These are phyloP conservation scores for Conus canariensis DNA, from an alignment of 2,888 invertebrate species.

Conservation along the genomic window DNA sequence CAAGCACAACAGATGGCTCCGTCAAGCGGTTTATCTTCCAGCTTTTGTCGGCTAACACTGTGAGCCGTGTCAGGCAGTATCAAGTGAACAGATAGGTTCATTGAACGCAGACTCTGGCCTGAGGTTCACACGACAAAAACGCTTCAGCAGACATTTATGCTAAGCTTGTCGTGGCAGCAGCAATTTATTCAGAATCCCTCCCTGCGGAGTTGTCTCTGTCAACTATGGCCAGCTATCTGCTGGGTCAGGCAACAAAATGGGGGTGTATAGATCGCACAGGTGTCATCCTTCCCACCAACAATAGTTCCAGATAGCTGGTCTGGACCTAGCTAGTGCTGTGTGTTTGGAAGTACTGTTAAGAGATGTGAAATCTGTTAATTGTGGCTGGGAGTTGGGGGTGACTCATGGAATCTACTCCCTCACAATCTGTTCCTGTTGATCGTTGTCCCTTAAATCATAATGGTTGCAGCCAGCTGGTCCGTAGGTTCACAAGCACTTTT, in stretches of 20 bases:
- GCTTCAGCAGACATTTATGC: background rate
- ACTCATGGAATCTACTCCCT: too few relatives aligned
- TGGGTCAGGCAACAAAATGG: background rate
- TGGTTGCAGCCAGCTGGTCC: too few relatives aligned
- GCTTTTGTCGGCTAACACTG: background rate
- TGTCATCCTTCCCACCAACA: conserved; percentile 4
- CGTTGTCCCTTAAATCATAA: too few relatives aligned
- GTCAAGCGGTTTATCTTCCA: background rate
- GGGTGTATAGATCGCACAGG: background rate
- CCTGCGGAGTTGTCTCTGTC: background rate
- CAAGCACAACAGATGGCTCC: too few relatives aligned
- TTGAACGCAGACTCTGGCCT: background rate
- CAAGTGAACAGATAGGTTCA: background rate
- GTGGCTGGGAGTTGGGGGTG: too few relatives aligned
- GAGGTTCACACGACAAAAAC: background rate
- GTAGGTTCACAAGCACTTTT: too few relatives aligned
- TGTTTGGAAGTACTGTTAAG: too few relatives aligned
- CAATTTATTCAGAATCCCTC: background rate
- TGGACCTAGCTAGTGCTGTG: background rate
- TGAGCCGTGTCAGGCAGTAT: background rate
- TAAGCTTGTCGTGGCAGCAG: background rate
- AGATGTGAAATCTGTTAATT: too few relatives aligned
- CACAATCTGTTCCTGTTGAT: too few relatives aligned
- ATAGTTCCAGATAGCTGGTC: background rate
- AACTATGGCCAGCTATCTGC: background rate